Evolutionary conservation across 2,797 vertebrate genomes (phyloP), one percentile per base, ranked within the genome.

Genomic region (Echiichthys vipera): DNA sequence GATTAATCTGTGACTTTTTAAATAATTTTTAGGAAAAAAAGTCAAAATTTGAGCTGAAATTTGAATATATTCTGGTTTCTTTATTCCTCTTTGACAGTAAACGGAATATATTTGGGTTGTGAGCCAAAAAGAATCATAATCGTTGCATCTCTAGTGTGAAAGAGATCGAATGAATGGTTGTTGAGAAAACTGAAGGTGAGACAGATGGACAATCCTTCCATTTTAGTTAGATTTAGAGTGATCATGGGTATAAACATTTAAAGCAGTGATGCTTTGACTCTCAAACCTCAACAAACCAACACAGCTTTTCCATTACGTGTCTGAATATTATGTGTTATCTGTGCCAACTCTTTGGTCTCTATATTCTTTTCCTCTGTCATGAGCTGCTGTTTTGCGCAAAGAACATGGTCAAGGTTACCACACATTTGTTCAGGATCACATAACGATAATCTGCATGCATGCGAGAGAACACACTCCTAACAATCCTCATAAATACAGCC

Each of bases 341-440:
- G 37, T 67, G 45, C 53, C 49, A 34, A 25, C 25, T 75, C 49
- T 63, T 53, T 25, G 32, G 50, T 46, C 8, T 61, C 45, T 53
- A 20, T 20, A 20, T 50, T 39, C 2, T 65, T 30, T 24, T 40
- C 22, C n/a, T 13, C 27, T 65, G 40, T 55, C 25, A 51, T 4
- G 9, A n/a, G 63, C 80, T 51, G 11, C 51, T 70, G 62, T 61
- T 65, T 74, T 73, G 56, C 14, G 45, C 64, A 45, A 15, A 47
- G 46, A 51, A 57, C 70, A 55, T 7, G 17, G 40, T 67, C 73
- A 85, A 62, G 67, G 67, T 79, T 65, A 37, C 14, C 20, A 25
- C 51, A 36, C 40, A 34, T 43, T 59, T 45, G 64, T 49, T 50
- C 27, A 66, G 46, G 51, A 51, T 71, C 76, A 77, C 24, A 4